Conservation (phyloP, 2,888 invertebrate species). For the Seira ritae region DNA sequence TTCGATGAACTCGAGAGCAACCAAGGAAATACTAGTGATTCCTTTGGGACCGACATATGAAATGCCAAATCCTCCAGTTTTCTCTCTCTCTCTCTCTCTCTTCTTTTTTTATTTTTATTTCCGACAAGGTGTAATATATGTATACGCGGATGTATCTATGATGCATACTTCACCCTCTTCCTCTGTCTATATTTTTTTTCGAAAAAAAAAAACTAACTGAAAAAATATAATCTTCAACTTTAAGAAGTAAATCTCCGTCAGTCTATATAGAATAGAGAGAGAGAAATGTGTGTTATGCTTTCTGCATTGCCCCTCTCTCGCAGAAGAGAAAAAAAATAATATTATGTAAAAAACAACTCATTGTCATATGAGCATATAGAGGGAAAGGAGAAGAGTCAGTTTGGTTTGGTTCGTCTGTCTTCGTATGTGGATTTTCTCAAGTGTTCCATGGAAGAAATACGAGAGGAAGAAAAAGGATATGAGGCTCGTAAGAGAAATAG, state of each 20-base stretch:
- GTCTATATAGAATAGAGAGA: constrained; percentile 6
- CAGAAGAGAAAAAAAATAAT: neutral
- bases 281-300: no score
- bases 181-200: neutral
- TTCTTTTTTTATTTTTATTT: no score
- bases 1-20: constrained; percentile 7
- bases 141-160: constrained; percentile 14
- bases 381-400: neutral
- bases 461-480: neutral
- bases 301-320: no score
- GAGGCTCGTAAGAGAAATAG: constrained; percentile 18
- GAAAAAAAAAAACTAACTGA: no score
- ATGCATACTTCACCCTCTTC: constrained; percentile 16
- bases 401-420: neutral
- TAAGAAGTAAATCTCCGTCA: constrained; percentile 42
- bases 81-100: no score
- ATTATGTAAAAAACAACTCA: neutral
- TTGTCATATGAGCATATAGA: neutral
- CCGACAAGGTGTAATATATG: constrained; percentile 21
- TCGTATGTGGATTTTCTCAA: neutral
- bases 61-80: neutral
- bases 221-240: constrained; percentile 12
- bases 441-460: neutral
- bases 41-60: constrained; percentile 6
- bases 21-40: neutral